Conservation (phyloP, 2,113 vertebrate genomes). For the Anthoscopus minutus region DNA sequence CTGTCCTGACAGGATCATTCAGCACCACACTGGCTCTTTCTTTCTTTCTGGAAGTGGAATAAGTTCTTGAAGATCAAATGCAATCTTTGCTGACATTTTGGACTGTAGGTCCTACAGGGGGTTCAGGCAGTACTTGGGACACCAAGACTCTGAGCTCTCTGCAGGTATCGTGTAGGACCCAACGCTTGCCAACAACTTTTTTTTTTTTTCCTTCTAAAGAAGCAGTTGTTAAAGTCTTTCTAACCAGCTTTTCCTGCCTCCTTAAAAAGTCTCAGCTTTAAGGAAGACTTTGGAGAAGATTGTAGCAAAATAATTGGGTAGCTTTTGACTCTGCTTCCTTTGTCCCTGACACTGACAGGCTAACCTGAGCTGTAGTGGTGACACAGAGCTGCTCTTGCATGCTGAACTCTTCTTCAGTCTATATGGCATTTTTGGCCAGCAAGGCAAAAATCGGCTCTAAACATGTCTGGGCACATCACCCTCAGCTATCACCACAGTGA, state of each 20-base stretch:
- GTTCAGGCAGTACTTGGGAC: background rate
- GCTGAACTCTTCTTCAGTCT: background rate
- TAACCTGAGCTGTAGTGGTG: background rate
- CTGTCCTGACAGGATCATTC: background rate
- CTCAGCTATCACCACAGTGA: background rate
- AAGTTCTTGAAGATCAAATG: background rate
- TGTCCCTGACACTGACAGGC: background rate
- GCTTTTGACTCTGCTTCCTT: background rate
- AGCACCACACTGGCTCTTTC: background rate
- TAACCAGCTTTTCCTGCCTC: background rate
- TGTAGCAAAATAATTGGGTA: background rate
- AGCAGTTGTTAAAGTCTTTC: background rate
- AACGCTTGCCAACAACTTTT: background rate
- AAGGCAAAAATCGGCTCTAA: background rate
- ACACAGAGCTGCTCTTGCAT: background rate
- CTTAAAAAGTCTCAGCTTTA: background rate
- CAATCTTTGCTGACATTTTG: background rate
- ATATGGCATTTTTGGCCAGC: background rate
- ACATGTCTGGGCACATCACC: background rate
- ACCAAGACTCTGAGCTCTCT: background rate
- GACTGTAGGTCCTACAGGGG: background rate
- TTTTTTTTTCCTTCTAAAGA: background rate
- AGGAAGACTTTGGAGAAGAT: background rate
- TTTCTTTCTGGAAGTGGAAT: background rate
- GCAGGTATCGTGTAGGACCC: background rate